phyloP scores from a whole-genome alignment of 2,797 vertebrate species.

The Odontamblyopus lacepedii region DNA sequence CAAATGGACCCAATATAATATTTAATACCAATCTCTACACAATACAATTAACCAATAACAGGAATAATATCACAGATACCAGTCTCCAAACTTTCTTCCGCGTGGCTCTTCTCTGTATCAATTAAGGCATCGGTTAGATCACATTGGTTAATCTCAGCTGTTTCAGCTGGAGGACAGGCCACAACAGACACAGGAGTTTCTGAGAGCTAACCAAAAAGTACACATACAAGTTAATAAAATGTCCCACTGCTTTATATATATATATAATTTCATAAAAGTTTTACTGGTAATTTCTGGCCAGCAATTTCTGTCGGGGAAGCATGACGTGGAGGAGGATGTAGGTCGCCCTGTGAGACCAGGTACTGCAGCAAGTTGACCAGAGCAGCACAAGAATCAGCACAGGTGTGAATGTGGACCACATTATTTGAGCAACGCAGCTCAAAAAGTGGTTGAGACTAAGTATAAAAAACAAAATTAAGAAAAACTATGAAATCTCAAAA shows the following conservation, averaged over 20 bases:
- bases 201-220: constrained; percentile 63
- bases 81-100: constrained; percentile 65
- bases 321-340: constrained; percentile 85
- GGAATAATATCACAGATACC: constrained; percentile 47
- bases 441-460: constrained; percentile 82
- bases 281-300: constrained; percentile 89
- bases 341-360: constrained; percentile 83
- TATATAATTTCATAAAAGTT: constrained; percentile 7
- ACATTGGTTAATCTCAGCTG: constrained; percentile 90
- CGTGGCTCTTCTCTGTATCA: constrained; percentile 84
- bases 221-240: not conserved
- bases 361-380: constrained; percentile 90
- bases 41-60: not conserved
- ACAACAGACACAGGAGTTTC: constrained; percentile 82
- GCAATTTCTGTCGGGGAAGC: constrained; percentile 90
- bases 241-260: not conserved
- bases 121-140: constrained; percentile 91
- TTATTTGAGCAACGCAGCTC: constrained; percentile 95
- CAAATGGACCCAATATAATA: constrained; percentile 6
- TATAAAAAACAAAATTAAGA: constrained; percentile 1
- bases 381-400: constrained; percentile 90
- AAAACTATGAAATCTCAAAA: not conserved
- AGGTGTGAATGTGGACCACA: constrained; percentile 89
- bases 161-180: constrained; percentile 85
- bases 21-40: not conserved